Evolutionary conservation across 2,888 invertebrate species (phyloP).

Genomic region (Meliscaeva auricollis): DNA sequence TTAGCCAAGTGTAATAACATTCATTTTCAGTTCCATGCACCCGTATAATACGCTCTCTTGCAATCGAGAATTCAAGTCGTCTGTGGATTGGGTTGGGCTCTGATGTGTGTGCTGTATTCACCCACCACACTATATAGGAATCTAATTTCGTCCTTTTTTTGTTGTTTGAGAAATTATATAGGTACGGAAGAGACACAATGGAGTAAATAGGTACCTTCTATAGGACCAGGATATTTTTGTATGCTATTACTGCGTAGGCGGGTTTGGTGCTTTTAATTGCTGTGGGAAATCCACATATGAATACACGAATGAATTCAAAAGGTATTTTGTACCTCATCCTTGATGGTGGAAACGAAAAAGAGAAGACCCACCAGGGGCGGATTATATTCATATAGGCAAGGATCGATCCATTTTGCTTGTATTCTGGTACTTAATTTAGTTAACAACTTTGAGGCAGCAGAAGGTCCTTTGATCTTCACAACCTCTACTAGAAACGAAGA

Average conservation of each 20-base stretch:
- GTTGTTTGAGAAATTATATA: constrained; percentile 40
- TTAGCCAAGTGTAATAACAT: constrained; percentile 75
- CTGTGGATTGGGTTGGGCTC: neutral
- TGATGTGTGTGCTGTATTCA: constrained; percentile 23
- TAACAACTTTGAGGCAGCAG: too few species aligned
- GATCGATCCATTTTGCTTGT: too few species aligned
- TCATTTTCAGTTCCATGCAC: constrained; percentile 76
- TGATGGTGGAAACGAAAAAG: neutral
- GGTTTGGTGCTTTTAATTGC: constrained; percentile 82
- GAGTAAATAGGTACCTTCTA: constrained; percentile 16
- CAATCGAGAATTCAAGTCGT: constrained; percentile 21
- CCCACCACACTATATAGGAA: constrained; percentile 50
- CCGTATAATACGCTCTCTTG: constrained; percentile 68
- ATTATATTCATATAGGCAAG: neutral
- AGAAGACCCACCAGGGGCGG: neutral
- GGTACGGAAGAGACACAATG: constrained; percentile 42
- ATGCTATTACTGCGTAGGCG: constrained; percentile 68
- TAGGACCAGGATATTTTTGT: constrained; percentile 56
- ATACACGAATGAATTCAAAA: constrained; percentile 60
- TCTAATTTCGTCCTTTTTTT: constrained; percentile 68
- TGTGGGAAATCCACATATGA: constrained; percentile 84
- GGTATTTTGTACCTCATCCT: constrained; percentile 46
- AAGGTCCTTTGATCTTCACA: too few species aligned
- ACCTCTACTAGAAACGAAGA: too few species aligned
- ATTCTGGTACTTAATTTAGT: too few species aligned